phyloP scores from a whole-genome alignment of 2,888 invertebrate species.

The Beris morrisii region DNA sequence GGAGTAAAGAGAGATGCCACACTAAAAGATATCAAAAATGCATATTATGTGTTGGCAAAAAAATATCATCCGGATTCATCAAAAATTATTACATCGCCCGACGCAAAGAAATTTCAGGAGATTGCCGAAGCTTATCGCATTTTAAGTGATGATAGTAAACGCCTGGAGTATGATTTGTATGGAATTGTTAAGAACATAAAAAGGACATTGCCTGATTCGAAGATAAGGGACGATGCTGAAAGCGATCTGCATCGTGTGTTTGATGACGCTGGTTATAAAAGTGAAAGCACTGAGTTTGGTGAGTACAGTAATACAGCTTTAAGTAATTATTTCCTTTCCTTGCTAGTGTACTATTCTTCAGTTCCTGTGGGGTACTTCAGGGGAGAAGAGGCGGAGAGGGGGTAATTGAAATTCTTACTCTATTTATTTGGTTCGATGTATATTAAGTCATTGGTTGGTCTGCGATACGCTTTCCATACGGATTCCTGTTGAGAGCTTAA shows the following conservation, averaged over 20 bases:
- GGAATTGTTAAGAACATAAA: constrained; percentile 39
- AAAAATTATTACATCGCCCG: constrained; percentile 41
- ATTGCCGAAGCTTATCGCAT: constrained; percentile 99
- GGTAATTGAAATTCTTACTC: no score
- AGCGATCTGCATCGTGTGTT: constrained; percentile 11
- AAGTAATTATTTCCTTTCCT: no score
- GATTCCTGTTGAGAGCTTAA: no score
- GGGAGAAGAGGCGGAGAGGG: no score
- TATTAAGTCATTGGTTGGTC: no score
- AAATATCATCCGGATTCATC: constrained; percentile 51
- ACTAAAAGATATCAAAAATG: constrained; percentile 49
- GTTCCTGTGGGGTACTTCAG: no score
- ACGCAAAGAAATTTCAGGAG: constrained; percentile 66
- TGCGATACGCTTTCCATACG: no score
- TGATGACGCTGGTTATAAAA: constrained; percentile 11
- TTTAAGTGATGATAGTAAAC: constrained; percentile 75
- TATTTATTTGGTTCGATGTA: no score
- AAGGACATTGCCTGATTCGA: constrained; percentile 7
- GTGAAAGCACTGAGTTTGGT: constrained; percentile 6
- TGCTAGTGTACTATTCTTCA: no score
- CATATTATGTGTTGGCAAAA: constrained; percentile 52
- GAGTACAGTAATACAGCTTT: neutral
- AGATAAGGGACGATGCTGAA: constrained; percentile 1
- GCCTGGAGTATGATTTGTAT: constrained; percentile 60
- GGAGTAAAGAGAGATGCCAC: constrained; percentile 47